These are phyloP conservation scores for Dromiciops gliroides DNA, from an alignment of 2,113 vertebrate genomes.

Conservation along the genomic window DNA sequence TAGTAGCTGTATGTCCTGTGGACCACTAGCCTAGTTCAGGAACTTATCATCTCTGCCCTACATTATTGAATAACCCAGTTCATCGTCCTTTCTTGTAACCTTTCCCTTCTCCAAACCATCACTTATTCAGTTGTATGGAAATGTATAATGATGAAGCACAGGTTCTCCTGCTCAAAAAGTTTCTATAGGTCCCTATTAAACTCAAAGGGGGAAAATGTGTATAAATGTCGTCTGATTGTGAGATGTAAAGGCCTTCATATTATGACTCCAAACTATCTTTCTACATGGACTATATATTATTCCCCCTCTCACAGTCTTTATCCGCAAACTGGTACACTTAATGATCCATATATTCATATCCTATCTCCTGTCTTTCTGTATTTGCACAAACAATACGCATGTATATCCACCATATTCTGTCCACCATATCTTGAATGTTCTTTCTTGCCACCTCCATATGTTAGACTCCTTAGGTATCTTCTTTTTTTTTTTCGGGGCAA, in stretches of 20 bases:
- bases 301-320: neutral
- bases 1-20: neutral
- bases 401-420: neutral
- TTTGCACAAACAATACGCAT: neutral
- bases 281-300: neutral
- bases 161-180: neutral
- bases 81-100: neutral
- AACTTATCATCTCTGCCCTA: neutral
- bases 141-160: neutral
- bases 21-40: neutral
- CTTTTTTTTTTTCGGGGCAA: too few relatives aligned
- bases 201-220: neutral
- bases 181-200: neutral
- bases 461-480: neutral
- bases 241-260: neutral
- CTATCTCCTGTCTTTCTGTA: neutral
- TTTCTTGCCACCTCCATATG: neutral
- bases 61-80: neutral
- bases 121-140: neutral
- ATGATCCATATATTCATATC: neutral
- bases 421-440: neutral
- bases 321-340: neutral
- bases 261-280: neutral
- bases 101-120: neutral
- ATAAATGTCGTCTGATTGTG: too few relatives aligned